These are phyloP conservation scores for Belonocnema kinseyi DNA, from an alignment of 1,140 invertebrate species.

Conservation along the genomic window DNA sequence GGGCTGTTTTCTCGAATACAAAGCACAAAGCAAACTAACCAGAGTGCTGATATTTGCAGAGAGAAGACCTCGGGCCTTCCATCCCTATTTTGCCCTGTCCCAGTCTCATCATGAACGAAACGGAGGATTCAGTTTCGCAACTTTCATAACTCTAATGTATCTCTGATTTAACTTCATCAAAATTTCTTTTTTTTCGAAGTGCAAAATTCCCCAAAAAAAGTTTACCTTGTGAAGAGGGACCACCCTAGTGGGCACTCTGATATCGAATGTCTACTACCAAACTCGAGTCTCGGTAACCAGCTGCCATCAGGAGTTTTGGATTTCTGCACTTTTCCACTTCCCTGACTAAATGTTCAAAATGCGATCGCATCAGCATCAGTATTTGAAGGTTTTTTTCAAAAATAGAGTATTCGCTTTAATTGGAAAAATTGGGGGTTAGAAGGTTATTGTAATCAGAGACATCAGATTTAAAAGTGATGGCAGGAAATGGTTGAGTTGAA, in stretches of 20 bases:
- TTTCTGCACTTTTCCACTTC: no score
- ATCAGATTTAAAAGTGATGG: background rate
- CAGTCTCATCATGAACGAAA: background rate
- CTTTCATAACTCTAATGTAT: conserved; percentile 53
- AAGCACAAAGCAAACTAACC: conserved; percentile 60
- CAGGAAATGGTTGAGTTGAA: conserved; percentile 9
- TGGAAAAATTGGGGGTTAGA: no score
- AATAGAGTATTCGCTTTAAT: no score
- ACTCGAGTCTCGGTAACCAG: no score
- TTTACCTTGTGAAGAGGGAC: no score
- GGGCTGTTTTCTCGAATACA: conserved; percentile 52
- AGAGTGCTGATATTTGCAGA: conserved; percentile 58
- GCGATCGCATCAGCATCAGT: no score
- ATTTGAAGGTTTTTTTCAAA: no score
- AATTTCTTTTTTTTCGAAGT: background rate
- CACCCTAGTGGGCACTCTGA: no score
- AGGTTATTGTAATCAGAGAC: no score
- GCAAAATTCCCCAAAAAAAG: background rate
- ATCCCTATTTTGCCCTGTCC: conserved; percentile 40
- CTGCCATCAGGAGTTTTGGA: no score
- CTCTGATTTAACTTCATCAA: background rate
- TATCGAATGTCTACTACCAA: no score
- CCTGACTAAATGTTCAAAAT: no score
- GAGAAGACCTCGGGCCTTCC: conserved; percentile 36
- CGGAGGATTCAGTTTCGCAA: conserved; percentile 33